Evolutionary conservation across 1,140 invertebrate genomes (phyloP).

Genomic region (Atta colombica): DNA sequence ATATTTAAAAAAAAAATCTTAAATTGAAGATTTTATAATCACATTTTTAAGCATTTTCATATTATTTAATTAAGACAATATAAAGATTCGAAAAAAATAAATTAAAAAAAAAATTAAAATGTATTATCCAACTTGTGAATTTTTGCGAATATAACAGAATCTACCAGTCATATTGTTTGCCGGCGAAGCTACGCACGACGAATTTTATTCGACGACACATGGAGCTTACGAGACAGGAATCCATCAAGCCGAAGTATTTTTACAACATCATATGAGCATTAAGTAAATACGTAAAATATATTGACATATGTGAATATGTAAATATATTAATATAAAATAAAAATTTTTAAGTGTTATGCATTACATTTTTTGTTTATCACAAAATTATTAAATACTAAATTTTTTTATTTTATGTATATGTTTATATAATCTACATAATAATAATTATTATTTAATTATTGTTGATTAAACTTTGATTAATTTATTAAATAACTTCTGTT

Average conservation of each 20-base stretch:
- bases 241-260: slow-evolving; percentile 85
- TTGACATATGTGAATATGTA: not conserved
- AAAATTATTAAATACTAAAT: not conserved
- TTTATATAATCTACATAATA: not conserved
- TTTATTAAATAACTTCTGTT: not conserved
- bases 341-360: not conserved
- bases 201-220: slow-evolving; percentile 92
- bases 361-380: slow-evolving; percentile 11
- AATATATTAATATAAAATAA: slow-evolving; percentile 31
- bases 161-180: slow-evolving; percentile 89
- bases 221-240: slow-evolving; percentile 89
- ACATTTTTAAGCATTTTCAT: not conserved
- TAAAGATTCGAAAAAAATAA: not conserved
- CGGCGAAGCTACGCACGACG: slow-evolving; percentile 91
- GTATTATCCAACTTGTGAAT: not conserved
- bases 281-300: not conserved
- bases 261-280: slow-evolving; percentile 71
- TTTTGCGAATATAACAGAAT: slow-evolving; percentile 75
- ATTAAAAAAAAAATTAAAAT: not conserved
- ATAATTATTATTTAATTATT: not conserved
- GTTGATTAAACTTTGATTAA: not conserved
- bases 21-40: not conserved
- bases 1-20: not conserved
- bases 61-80: not conserved
- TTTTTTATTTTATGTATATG: not conserved